A percentile compares a stretch with the other conserved stretches of the same genome.
phyloP scores from a whole-genome alignment of 1,140 invertebrate species.

The Drosophila willistoni region DNA sequence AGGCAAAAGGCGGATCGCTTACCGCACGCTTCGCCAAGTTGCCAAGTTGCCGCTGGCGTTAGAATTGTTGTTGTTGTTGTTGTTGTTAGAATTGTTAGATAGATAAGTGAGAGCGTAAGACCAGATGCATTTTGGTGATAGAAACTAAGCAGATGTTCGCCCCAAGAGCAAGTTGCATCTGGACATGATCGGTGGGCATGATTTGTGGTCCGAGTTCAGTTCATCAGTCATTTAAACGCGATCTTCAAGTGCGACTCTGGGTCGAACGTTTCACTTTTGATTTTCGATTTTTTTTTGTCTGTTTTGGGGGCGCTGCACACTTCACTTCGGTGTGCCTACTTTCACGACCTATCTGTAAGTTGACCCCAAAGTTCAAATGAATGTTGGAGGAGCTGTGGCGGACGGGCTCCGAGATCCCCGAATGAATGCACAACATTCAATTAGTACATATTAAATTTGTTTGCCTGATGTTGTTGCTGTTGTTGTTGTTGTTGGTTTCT shows the following conservation, averaged over 20 bases:
- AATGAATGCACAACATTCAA: conserved; percentile 66
- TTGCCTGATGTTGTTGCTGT: conserved; percentile 46
- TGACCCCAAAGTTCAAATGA: conserved; percentile 63
- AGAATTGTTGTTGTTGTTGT: neutral
- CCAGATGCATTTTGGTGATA: conserved; percentile 45
- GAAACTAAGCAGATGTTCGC: neutral
- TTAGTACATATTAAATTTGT: conserved; percentile 73
- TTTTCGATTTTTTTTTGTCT: conserved; percentile 49
- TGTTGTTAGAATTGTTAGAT: neutral
- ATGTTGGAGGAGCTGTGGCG: conserved; percentile 11
- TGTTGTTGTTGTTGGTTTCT: conserved; percentile 41
- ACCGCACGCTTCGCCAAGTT: conserved; percentile 16
- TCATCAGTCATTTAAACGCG: conserved; percentile 35
- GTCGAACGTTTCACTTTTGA: conserved; percentile 65
- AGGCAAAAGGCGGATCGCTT: conserved; percentile 43
- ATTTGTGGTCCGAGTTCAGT: conserved; percentile 4
- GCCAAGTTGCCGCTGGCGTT: neutral
- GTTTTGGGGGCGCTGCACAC: conserved; percentile 28
- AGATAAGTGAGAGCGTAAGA: conserved; percentile 39
- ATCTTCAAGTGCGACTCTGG: conserved; percentile 37
- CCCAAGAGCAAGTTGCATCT: neutral
- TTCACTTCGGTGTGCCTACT: conserved; percentile 36
- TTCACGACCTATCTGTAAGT: conserved; percentile 58
- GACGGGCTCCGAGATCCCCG: conserved; percentile 24
- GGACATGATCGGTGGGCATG: conserved; percentile 36